Conservation (phyloP, 2,113 vertebrate species). For the Hippocampus zosterae region DNA sequence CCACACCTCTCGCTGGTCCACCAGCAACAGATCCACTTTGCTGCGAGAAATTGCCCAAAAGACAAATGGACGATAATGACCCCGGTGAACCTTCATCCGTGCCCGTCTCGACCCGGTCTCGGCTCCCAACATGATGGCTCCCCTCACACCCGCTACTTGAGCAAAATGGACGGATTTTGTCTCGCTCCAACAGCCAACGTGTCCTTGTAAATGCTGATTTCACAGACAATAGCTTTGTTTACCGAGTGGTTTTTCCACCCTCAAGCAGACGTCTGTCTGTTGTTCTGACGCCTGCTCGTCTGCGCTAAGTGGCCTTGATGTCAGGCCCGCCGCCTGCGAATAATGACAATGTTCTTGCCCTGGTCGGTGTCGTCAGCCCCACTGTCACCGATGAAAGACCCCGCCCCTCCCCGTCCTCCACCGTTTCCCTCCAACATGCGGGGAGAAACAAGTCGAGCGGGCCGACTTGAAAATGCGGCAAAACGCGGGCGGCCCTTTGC, state of each 20-base stretch:
- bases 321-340: constrained; percentile 38
- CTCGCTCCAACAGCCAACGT: not conserved
- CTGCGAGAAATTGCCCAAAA: constrained; percentile 55
- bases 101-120: too few species aligned
- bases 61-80: not conserved
- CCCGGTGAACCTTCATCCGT: not conserved
- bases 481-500: not conserved
- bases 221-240: constrained; percentile 57
- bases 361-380: constrained; percentile 33
- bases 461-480: not conserved
- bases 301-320: constrained; percentile 29
- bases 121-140: not conserved
- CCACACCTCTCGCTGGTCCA: constrained; percentile 87
- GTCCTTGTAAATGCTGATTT: constrained; percentile 35
- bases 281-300: constrained; percentile 53
- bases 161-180: not conserved
- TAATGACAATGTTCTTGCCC: constrained; percentile 63
- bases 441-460: not conserved
- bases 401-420: not conserved
- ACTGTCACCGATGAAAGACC: constrained; percentile 25
- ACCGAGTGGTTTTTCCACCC: constrained; percentile 45
- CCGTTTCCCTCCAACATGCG: not conserved
- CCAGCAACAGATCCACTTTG: constrained; percentile 83
- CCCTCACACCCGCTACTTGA: not conserved
- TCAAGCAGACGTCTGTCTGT: constrained; percentile 38